Conservation (phyloP, 2,888 invertebrate species). For the Caenorhabditis afra region DNA sequence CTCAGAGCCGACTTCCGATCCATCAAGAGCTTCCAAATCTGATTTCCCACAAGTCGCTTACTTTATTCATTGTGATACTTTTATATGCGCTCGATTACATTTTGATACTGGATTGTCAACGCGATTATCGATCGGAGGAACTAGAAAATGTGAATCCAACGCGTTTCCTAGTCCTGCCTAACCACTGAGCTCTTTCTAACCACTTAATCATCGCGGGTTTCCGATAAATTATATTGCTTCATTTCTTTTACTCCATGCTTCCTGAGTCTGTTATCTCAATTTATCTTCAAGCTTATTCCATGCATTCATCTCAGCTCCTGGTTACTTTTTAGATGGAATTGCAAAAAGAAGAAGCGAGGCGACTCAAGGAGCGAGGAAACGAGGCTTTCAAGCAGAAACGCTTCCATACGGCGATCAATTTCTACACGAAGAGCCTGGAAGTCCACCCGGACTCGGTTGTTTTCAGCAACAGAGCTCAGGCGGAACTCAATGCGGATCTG, state of each 20-base stretch:
- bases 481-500: slow-evolving; percentile 88
- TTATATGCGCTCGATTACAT: not conserved
- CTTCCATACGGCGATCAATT: slow-evolving; percentile 87
- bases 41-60: not conserved
- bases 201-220: slow-evolving; percentile 26
- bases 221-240: slow-evolving; percentile 26
- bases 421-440: slow-evolving; percentile 89
- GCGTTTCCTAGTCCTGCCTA: no score
- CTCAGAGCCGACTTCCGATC: slow-evolving; percentile 89
- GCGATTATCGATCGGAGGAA: no score
- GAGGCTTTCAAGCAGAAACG: slow-evolving; percentile 87
- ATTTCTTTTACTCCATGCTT: not conserved
- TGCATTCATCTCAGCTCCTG: not conserved
- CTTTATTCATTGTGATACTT: not conserved
- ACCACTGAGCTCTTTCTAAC: not conserved
- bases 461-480: slow-evolving; percentile 86
- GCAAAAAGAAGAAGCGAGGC: slow-evolving; percentile 16
- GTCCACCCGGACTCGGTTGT: slow-evolving; percentile 84
- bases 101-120: not conserved
- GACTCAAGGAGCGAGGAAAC: slow-evolving; percentile 84
- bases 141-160: no score
- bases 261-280: not conserved
- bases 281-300: no score
- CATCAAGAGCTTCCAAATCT: slow-evolving; percentile 54
- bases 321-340: slow-evolving; percentile 41